Conservation (phyloP, 2,797 vertebrate genomes). For the Otus scops region DNA sequence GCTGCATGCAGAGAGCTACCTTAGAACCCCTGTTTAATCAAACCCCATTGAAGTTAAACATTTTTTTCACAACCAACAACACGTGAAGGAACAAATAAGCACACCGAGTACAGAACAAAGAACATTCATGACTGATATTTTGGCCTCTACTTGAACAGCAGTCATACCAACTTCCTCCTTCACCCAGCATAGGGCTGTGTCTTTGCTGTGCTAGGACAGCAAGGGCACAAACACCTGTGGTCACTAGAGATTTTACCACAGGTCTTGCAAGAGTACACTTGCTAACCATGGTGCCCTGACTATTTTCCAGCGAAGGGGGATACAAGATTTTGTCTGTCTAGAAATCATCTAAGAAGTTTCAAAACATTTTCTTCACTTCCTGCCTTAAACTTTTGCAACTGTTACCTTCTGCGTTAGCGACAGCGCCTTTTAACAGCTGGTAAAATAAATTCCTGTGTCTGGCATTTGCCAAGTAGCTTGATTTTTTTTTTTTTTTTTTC, state of each 20-base stretch:
- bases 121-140: neutral
- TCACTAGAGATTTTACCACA: slow-evolving; percentile 7
- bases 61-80: neutral
- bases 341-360: neutral
- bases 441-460: neutral
- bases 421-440: neutral
- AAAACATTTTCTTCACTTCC: slow-evolving; percentile 26
- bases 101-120: slow-evolving; percentile 8
- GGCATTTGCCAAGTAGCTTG: neutral
- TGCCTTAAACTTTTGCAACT: slow-evolving; percentile 19
- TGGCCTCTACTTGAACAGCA: neutral
- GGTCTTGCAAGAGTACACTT: neutral
- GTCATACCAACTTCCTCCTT: neutral
- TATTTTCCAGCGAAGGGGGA: neutral
- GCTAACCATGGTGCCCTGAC: neutral
- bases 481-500: neutral
- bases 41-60: neutral
- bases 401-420: neutral
- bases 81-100: neutral
- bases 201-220: neutral
- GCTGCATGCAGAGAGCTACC: neutral
- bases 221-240: slow-evolving; percentile 12
- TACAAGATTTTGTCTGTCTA: neutral
- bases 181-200: neutral
- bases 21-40: neutral